These are phyloP conservation scores for Steatocranus sp. DNA, from an alignment of 2,797 vertebrate species.

Conservation along the genomic window DNA sequence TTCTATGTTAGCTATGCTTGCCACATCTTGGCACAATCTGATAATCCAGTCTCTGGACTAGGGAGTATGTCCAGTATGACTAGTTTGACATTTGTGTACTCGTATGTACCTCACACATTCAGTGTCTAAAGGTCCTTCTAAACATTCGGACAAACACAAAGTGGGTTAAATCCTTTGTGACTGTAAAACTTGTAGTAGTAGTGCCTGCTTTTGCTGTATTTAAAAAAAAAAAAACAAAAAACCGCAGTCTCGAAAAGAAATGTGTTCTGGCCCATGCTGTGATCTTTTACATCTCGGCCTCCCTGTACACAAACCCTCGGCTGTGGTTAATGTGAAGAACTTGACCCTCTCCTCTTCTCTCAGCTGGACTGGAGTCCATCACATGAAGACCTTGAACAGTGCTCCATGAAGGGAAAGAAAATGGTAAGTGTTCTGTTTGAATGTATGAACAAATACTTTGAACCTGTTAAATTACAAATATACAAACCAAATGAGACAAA, in stretches of 20 bases:
- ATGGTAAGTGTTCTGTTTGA: conserved; percentile 43
- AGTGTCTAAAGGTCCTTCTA: neutral
- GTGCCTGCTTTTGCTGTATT: neutral
- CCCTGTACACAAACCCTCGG: fast-evolving
- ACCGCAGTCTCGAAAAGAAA: neutral
- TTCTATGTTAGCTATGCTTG: neutral
- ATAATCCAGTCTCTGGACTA: neutral
- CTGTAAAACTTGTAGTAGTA: neutral
- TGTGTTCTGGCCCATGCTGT: fast-evolving
- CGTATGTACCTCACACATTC: fast-evolving
- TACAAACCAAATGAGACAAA: neutral
- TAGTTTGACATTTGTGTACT: fast-evolving
- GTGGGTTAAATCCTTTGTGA: neutral
- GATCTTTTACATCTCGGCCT: neutral
- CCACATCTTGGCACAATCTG: fast-evolving
- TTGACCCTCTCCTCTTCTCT: neutral
- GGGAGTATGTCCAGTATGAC: fast-evolving
- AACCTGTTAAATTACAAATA: neutral
- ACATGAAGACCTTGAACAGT: conserved; percentile 64
- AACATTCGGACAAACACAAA: neutral
- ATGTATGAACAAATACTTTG: neutral
- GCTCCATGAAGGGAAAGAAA: conserved; percentile 77
- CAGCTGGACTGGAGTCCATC: conserved; percentile 76
- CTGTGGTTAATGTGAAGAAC: neutral
- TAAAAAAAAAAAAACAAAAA: too few relatives aligned